Evolutionary conservation across 2,113 vertebrate genomes (phyloP).

Genomic region (Lepidothrix coronata): DNA sequence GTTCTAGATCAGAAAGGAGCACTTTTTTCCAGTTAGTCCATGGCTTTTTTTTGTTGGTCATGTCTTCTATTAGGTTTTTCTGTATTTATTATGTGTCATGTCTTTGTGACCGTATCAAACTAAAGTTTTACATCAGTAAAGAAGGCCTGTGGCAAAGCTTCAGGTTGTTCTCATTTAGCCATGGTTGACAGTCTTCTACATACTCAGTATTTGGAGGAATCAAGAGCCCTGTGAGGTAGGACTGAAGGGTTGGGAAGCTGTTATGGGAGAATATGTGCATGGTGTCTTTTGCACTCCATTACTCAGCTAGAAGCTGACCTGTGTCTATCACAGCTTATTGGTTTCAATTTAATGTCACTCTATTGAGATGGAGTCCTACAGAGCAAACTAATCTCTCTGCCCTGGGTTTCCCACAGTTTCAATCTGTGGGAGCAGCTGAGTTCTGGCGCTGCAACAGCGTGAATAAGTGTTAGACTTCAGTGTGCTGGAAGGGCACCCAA

Average conservation of each 20-base stretch:
- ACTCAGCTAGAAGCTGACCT: background rate
- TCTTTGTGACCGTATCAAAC: background rate
- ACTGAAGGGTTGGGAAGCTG: background rate
- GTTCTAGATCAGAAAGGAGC: background rate
- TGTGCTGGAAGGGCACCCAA: background rate
- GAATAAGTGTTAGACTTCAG: background rate
- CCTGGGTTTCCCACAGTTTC: background rate
- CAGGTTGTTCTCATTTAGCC: background rate
- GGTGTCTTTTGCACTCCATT: background rate
- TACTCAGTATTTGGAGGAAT: background rate
- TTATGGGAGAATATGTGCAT: fast-evolving
- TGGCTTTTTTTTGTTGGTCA: background rate
- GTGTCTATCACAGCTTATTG: background rate
- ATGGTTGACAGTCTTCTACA: background rate
- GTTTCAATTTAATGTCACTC: background rate
- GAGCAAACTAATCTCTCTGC: background rate
- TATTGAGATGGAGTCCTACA: background rate
- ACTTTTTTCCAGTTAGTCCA: background rate
- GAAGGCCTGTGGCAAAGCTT: background rate
- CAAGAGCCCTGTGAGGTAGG: background rate
- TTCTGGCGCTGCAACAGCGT: background rate
- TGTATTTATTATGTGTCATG: background rate
- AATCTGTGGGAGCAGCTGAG: background rate
- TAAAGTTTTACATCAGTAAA: background rate
- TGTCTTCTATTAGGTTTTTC: background rate